Evolutionary conservation across 2,888 invertebrate species (phyloP).

Genomic region (Eustalomyia histrio): DNA sequence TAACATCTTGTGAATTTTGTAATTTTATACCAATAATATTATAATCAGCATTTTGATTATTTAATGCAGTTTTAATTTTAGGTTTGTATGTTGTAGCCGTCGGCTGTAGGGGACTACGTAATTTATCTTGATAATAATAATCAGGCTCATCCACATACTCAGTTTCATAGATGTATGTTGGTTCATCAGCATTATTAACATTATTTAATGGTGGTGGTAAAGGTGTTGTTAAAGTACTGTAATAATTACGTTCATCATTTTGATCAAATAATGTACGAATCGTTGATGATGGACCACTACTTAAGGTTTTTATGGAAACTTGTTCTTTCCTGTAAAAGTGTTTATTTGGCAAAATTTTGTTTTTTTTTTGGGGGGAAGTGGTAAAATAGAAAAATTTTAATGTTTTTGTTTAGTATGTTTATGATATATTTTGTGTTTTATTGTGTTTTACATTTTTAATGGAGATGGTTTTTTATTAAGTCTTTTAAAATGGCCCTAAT

Average conservation of each 20-base stretch:
- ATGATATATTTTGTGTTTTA: slow-evolving; percentile 42
- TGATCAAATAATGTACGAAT: slow-evolving; percentile 55
- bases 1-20: slow-evolving; percentile 17
- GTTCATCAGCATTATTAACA: slow-evolving; percentile 64
- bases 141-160: slow-evolving; percentile 67
- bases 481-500: not conserved
- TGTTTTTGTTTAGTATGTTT: slow-evolving; percentile 44
- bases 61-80: slow-evolving; percentile 9
- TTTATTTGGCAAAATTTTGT: slow-evolving; percentile 30
- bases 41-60: slow-evolving; percentile 69
- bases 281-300: slow-evolving; percentile 68
- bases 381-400: slow-evolving; percentile 58
- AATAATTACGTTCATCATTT: slow-evolving; percentile 70
- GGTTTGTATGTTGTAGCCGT: slow-evolving; percentile 33
- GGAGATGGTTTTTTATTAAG: slow-evolving; percentile 6
- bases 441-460: slow-evolving; percentile 8
- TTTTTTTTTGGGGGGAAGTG: slow-evolving; percentile 31
- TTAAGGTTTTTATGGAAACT: slow-evolving; percentile 71
- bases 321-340: slow-evolving; percentile 69
- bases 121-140: slow-evolving; percentile 67
- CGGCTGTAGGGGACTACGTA: slow-evolving; percentile 21
- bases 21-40: slow-evolving; percentile 68
- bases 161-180: slow-evolving; percentile 69
- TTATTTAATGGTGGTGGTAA: slow-evolving; percentile 29
- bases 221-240: slow-evolving; percentile 69